Conservation (phyloP, 2,113 vertebrate species). For the Oreochromis aureus region DNA sequence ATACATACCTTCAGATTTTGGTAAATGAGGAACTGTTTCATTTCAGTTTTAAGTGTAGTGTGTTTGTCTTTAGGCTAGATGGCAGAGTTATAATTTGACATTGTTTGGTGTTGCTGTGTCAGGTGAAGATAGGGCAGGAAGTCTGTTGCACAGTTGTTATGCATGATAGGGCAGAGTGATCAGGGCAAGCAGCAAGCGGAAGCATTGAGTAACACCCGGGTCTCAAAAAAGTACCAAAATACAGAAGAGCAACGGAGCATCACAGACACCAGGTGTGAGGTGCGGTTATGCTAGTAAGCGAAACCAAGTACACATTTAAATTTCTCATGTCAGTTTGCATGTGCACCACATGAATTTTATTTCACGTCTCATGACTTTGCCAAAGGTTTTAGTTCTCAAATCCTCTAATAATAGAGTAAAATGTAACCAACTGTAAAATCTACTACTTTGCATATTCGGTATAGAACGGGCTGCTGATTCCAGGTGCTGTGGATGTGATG, state of each 20-base stretch:
- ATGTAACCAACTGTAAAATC: neutral
- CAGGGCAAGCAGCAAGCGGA: neutral
- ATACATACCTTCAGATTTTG: constrained; percentile 35
- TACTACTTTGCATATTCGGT: neutral
- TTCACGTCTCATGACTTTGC: neutral
- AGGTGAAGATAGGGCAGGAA: neutral
- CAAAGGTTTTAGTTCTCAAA: neutral
- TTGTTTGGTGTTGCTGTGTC: neutral
- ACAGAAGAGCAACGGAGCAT: neutral
- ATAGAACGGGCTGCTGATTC: neutral
- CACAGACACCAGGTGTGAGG: neutral
- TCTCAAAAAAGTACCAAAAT: neutral
- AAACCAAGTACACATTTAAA: too few species aligned
- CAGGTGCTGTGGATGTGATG: neutral
- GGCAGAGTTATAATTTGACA: neutral
- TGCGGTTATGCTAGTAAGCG: too few species aligned
- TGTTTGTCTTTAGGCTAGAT: neutral
- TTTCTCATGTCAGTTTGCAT: neutral
- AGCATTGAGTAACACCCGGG: neutral
- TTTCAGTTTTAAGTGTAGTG: neutral
- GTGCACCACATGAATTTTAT: neutral
- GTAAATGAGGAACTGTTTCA: too few species aligned
- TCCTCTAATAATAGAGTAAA: neutral
- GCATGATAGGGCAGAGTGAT: neutral
- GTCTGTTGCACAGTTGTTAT: neutral